Evolutionary conservation across 2,797 vertebrate genomes (phyloP).

Genomic region (Periophthalmus magnuspinnatus): DNA sequence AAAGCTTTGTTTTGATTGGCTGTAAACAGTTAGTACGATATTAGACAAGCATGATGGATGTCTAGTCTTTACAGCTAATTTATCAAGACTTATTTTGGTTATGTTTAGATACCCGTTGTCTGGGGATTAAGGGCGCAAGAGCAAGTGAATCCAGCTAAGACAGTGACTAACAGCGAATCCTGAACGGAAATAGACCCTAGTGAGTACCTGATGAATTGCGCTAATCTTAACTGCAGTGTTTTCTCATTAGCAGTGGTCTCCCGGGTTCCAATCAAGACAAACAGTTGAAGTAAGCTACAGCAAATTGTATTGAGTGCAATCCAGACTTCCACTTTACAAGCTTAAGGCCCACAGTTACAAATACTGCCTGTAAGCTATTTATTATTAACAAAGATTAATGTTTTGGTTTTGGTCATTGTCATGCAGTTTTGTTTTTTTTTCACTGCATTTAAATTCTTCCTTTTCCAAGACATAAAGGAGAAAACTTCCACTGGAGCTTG

Average conservation of each 20-base stretch:
- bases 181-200: not conserved
- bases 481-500: constrained; percentile 17
- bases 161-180: constrained; percentile 17
- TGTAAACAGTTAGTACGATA: not conserved
- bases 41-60: constrained; percentile 8
- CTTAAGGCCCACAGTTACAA: constrained; percentile 10
- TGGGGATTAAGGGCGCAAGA: constrained; percentile 16
- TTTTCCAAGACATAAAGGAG: constrained; percentile 5
- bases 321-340: constrained; percentile 7
- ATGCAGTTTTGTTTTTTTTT: not conserved
- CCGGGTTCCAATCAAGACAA: constrained; percentile 14
- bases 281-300: constrained; percentile 7
- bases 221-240: constrained; percentile 8
- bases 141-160: constrained; percentile 31
- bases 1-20: constrained; percentile 1
- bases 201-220: constrained; percentile 7
- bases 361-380: constrained; percentile 6
- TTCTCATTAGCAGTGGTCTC: constrained; percentile 9
- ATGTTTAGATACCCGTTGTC: constrained; percentile 32
- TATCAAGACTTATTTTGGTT: not conserved
- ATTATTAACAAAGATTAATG: constrained; percentile 26
- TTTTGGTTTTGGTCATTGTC: not conserved
- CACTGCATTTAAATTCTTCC: constrained; percentile 4
- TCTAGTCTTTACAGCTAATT: not conserved
- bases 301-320: constrained; percentile 10